Percentiles rank a stretch among this genome's conserved stretches.
These are phyloP conservation scores for Spheniscus humboldti DNA, from an alignment of 2,797 vertebrate genomes.

Conservation along the genomic window DNA sequence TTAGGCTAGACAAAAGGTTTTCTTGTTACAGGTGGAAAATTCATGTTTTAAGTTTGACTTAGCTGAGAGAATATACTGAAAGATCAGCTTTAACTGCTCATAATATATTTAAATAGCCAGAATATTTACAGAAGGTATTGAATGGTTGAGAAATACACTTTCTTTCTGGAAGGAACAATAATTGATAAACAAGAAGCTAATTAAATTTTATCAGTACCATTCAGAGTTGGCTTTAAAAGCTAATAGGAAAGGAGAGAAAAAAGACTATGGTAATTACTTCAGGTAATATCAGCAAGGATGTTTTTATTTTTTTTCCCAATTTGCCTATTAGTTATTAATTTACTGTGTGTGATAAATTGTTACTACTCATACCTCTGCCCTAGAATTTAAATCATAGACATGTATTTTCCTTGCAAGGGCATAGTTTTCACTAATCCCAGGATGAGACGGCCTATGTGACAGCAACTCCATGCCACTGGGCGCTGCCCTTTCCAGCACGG, in stretches of 20 bases:
- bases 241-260: not conserved
- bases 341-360: not conserved
- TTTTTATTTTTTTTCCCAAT: not conserved
- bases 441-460: accelerated
- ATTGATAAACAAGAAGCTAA: not conserved
- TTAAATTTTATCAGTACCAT: not conserved
- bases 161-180: not conserved
- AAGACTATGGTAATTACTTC: not conserved
- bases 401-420: not conserved
- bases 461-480: not conserved
- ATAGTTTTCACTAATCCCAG: not conserved
- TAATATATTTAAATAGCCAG: not conserved
- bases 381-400: not conserved
- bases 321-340: not conserved
- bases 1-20: not conserved
- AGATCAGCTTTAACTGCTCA: not conserved
- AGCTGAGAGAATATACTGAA: not conserved
- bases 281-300: not conserved
- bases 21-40: not conserved
- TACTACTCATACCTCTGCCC: not conserved
- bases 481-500: not conserved
- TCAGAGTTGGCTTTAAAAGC: not conserved
- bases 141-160: not conserved
- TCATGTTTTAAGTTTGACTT: not conserved
- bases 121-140: not conserved